Conservation (phyloP, 2,797 vertebrate genomes). For the Simalia tracyae region DNA sequence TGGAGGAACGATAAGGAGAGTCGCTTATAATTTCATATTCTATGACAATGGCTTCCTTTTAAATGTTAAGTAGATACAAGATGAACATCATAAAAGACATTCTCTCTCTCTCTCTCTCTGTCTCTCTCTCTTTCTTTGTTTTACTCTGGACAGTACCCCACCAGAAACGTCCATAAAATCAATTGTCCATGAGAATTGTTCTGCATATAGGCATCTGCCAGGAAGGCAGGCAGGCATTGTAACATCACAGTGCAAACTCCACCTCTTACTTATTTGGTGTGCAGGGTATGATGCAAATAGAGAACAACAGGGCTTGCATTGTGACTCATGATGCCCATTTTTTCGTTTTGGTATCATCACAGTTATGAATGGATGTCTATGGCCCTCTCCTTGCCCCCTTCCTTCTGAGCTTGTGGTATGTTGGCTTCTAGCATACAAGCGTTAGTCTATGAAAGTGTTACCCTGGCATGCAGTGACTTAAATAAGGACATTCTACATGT, state of each 20-base stretch:
- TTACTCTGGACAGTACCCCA: not conserved
- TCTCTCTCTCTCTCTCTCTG: not conserved
- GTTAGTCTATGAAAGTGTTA: not conserved
- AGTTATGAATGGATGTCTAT: not conserved
- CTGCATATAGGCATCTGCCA: not conserved
- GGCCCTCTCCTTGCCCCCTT: not conserved
- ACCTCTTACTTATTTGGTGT: not conserved
- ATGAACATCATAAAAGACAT: not conserved
- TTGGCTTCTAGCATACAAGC: not conserved
- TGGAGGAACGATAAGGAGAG: not conserved
- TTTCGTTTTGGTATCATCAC: not conserved
- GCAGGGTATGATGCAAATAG: not conserved
- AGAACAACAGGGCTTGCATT: not conserved
- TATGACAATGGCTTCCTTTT: not conserved
- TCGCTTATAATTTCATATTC: not conserved
- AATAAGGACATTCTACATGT: not conserved
- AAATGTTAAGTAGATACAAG: not conserved
- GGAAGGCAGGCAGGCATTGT: not conserved
- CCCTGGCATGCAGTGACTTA: not conserved
- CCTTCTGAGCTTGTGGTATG: not conserved
- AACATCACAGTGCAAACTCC: not conserved
- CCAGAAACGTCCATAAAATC: not conserved
- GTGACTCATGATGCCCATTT: not conserved
- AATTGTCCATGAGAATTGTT: not conserved
- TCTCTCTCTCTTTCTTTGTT: not conserved